Base-by-base conservation (phyloP, 1,140 invertebrate species). In the Drosophila arizonae region DNA sequence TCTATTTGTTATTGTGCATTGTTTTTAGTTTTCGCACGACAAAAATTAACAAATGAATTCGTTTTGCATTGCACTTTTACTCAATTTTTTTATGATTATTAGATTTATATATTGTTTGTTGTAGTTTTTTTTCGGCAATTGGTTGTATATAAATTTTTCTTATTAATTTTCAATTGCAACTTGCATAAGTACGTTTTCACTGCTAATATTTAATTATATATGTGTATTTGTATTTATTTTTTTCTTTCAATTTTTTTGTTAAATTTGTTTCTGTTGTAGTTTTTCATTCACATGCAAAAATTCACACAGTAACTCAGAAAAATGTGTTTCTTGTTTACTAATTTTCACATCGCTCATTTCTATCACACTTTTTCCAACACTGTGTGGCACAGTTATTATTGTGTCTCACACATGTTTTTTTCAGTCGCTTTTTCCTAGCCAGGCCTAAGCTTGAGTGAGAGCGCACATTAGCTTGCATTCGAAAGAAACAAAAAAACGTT, bases 241-340 rank as follows among this genome's bases (percentile, higher is more conserved):
- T 33, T 67, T 62, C 66, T 61, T 58, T 63, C 67, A 39, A 41
- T 41, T 21, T 56, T 39, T 50, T 39, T 2, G 0, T 24, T 21
- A 21, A 51, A n/a, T 62, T 68, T 64, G 68, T 82, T 80, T 58
- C 54, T 43, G 61, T 41, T 63, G 58, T 72, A 70, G 28, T 80
- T 80, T 82, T 79, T 68, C 79, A 89, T 84, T 87, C 79, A 87
- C 84, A 87, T 84, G 84, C 79, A 87, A 87, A 88, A 88, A 77
- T 84, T 88, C 84, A 88, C 84, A 87, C 84, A 84, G 77, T 88
- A 87, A 77, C 71, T 88, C 79, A 79, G 63, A 39, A 71, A 78
- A 79, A 72, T 84, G 67, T 76, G 52, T 62, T 76, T 71, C 63
- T 75, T 65, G 62, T 71, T 70, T 68, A 60, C 66, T 60, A 74